A percentile compares a stretch with the other conserved stretches of the same genome.
Conservation (phyloP, 30 jellyfish, hydroid and myxozoan species). For the Pseudorhiza aurosa region DNA sequence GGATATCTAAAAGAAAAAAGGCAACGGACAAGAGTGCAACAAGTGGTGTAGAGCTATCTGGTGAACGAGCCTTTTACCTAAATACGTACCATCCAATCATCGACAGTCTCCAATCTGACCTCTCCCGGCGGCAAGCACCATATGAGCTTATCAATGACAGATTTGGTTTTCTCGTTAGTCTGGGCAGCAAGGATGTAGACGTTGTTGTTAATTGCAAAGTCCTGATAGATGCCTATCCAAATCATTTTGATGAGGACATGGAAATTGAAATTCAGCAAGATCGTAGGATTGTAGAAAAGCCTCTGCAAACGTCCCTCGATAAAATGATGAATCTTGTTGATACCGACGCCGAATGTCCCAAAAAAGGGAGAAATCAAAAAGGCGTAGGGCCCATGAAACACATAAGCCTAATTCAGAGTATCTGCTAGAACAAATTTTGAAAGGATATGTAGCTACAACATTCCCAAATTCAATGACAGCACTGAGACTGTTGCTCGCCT, state of each 20-base stretch:
- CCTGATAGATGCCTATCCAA: slow-evolving; percentile 33
- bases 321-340: not conserved
- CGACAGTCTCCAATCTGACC: slow-evolving; percentile 44
- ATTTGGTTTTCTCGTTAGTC: slow-evolving; percentile 56
- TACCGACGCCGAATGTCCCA: not conserved
- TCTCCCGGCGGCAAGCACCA: slow-evolving; percentile 29
- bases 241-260: slow-evolving; percentile 32
- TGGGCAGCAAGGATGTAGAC: slow-evolving; percentile 5
- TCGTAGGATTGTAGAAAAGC: slow-evolving; percentile 5
- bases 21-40: slow-evolving; percentile 4
- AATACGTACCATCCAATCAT: slow-evolving; percentile 56
- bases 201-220: slow-evolving; percentile 19
- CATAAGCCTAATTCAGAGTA: slow-evolving; percentile 31
- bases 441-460: slow-evolving; percentile 17
- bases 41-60: slow-evolving; percentile 20
- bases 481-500: slow-evolving; percentile 25
- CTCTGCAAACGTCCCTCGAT: slow-evolving; percentile 5
- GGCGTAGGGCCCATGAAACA: slow-evolving; percentile 18
- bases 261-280: slow-evolving; percentile 18
- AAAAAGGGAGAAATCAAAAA: not conserved
- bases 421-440: slow-evolving; percentile 7
- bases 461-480: slow-evolving; percentile 12
- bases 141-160: slow-evolving; percentile 47
- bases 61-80: slow-evolving; percentile 30
- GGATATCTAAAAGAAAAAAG: slow-evolving; percentile 46